Base-by-base conservation (phyloP, 1,140 invertebrate genomes). In the Sitophilus oryzae region DNA sequence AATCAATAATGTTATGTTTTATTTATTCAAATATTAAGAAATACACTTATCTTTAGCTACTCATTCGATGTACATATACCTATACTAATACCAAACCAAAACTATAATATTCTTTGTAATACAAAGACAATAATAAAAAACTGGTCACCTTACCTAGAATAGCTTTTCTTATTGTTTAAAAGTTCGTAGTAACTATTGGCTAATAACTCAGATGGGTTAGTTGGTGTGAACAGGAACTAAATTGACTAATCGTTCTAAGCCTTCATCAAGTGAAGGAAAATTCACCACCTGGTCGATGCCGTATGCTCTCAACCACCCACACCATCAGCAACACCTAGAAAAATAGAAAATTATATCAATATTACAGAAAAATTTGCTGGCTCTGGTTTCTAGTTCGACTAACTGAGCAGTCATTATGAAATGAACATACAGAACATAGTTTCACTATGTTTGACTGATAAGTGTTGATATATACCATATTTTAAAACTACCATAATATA, bases 201-300 rank as follows among this genome's bases (percentile, higher is more conserved):
- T 70, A 95, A 79, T 58, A 95, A 79, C 66, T 84, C 84, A 46
- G 89, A 89, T 47, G 94, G 94, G 70, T 91, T 84, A 45, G 85
- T 80, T 41, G 91, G 82, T 65, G 81, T 84, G 64, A 96, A 96
- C 61, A 85, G n/a, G 82, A 43, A 91, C 93, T 75, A 84, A 82
- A 58, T 83, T 81, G 41, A 98, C 93, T 63, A 98, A 79, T 61
- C 92, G 82, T 75, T 96, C 91, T 95, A 97, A 22, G 91, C 90
- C 67, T 81, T 82, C 94, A 98, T 97, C 53, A 98, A 75, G 66
- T 89, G 89, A 55, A 83, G 83, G 14, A 93, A 94, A 76, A 98
- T 98, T 68, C 91, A n/a, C 86, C 23, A 94, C 94, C 2, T 95
- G 95, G 77, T 98, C 93, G 51, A 98, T 90, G n/a, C 94, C 95